Base-by-base conservation (phyloP, 2,888 invertebrate genomes). In the Trichogramma evanescens region DNA sequence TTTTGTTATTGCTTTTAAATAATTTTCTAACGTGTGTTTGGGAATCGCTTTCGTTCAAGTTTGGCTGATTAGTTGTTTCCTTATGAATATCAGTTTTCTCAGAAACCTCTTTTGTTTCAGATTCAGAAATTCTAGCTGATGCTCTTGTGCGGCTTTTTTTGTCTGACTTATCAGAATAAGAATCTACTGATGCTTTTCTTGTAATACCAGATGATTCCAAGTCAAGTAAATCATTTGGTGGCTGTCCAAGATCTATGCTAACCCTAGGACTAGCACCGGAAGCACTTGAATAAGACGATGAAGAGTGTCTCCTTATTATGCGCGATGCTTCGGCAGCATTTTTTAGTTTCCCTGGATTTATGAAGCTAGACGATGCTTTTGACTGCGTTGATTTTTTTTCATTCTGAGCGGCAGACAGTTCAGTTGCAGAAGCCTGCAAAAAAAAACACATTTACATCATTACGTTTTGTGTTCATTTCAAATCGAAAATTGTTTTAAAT, bases 261-360 rank as follows among this genome's bases (percentile, higher is more conserved):
- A 85, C 77, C 40, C 84, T 79, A 1, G 85, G 84, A 70, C 87
- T 87, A 1, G 77, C 84, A 82, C 26, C 26, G 9, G 87, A 85
- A 3, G 84, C 83, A 71, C 88, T 88, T 0, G 89, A 89, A 72
- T 89, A 89, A 0, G 90, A 90, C 74, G 90, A 91, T 51, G 91
- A 91, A 3, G 92, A 92, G 71, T 92, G 89, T 13, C 92, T 82
- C 46, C 91, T 82, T 69, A 92, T 87, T 60, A 93, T 91, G 70
- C 90, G 84, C 0, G 92, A 90, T 57, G 87, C 88, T 72, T 91
- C 91, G 1, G 88, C 88, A 69, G 84, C 74, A 46, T 79, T 76
- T 10, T 72, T 69, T 42, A 75, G 73, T 60, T 73, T 76, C 3
- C 75, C 71, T 0, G 76, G 73, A 51, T 69, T 69, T n/a, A 74